These are phyloP conservation scores for Lasioglossum marginatum DNA, from an alignment of 2,888 invertebrate species.

Conservation along the genomic window DNA sequence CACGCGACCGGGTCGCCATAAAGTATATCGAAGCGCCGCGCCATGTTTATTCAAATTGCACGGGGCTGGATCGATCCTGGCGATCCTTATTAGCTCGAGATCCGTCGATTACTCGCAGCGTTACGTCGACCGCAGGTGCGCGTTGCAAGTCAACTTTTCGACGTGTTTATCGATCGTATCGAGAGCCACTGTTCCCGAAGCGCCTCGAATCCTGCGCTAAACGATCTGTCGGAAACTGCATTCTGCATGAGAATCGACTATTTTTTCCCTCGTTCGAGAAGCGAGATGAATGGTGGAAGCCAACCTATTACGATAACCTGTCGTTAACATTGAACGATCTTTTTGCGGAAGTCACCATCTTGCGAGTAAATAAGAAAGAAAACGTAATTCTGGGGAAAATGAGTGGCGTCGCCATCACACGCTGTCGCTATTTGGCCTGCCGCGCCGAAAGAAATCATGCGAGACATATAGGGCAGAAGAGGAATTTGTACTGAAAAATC, in stretches of 20 bases:
- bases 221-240: background rate
- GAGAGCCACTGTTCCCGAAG: slow-evolving; percentile 20
- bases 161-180: slow-evolving; percentile 7
- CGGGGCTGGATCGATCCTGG: slow-evolving; percentile 28
- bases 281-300: slow-evolving; percentile 36
- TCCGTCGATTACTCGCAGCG: slow-evolving; percentile 47
- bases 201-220: slow-evolving; percentile 23
- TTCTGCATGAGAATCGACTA: slow-evolving; percentile 35
- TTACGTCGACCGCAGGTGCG: slow-evolving; percentile 11
- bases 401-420: background rate
- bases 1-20: slow-evolving; percentile 45
- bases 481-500: background rate
- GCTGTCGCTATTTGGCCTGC: slow-evolving; percentile 21
- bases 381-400: background rate
- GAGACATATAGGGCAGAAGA: background rate
- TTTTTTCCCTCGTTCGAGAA: slow-evolving; percentile 13
- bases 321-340: slow-evolving; percentile 15
- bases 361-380: background rate
- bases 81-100: slow-evolving; percentile 51
- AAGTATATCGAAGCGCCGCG: slow-evolving; percentile 21
- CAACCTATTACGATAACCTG: slow-evolving; percentile 40
- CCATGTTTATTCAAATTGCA: slow-evolving; percentile 64
- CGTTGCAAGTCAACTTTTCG: slow-evolving; percentile 28
- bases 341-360: background rate
- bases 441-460: background rate